Evolutionary conservation across 2,888 invertebrate species (phyloP), one percentile per base, ranked within the genome.

Genomic region (Timandra comae): DNA sequence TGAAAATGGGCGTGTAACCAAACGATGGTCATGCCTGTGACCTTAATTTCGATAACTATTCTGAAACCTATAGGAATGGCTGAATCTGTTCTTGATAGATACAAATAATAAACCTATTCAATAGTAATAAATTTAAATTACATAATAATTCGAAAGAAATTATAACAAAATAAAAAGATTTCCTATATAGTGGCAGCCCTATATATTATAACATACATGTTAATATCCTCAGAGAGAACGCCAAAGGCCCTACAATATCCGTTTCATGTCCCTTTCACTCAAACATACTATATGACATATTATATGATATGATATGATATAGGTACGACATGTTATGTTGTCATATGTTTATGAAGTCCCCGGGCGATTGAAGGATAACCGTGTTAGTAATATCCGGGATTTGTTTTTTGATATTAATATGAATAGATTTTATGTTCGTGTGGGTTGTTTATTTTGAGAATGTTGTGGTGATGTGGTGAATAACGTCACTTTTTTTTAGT

Each of bases 351-450:
- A 28, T 54, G 35, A 50, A 54, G 51, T 52, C 56, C 56, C 57
- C 54, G 53, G 69, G 68, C 67, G 56, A 72, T 69, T 61, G 55
- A 63, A 68, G n/a, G n/a, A n/a, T n/a, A n/a, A n/a, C n/a, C n/a
- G n/a, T 56, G 60, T 56, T 68, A 62, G 63, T 62, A 76, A 79
- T 78, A 78, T 79, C 79, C 79, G 76, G 68, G 33, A 44, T 30
- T 30, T 34, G 35, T 40, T 26, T 50, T 53, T 49, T 54, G 56
- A 60, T 56, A 50, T 47, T n/a, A n/a, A n/a, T n/a, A 49, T 49
- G 38, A 39, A 41, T 24, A 19, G 10, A 19, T 41, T 33, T 39
- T 34, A 12, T 39, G 19, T 35, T 12, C n/a, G 24, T 21, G 19
- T 26, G 12, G 24, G 3, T 16, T 13, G 10, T 8, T n/a, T n/a